Evolutionary conservation across 2,113 vertebrate genomes (phyloP), one percentile per base, ranked within the genome.

Genomic region (Delphinus delphis): DNA sequence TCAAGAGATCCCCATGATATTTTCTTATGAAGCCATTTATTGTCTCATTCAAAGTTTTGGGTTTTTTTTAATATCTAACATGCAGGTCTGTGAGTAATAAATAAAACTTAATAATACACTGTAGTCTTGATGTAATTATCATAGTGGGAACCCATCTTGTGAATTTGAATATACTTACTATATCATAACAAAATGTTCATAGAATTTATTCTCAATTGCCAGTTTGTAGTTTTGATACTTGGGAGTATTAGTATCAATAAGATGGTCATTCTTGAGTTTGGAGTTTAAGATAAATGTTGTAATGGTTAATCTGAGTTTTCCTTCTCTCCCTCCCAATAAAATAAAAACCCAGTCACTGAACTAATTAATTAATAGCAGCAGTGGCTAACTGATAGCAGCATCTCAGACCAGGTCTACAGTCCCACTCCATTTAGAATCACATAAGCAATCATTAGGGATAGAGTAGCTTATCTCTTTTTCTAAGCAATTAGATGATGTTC

Each of bases 11-110:
- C 68, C 28, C 0, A 13, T 86, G 50, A 50, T 77, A 28, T 88
- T 62, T 93, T 95, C 21, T 91, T 95, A n/a, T 28, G 88, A 90
- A 97, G 71, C 53, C 60, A 58, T 79, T 93, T 96, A 80, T 41
- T 87, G 68, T 23, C 44, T 89, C 53, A 93, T 92, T 90, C 41
- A 89, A 44, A 86, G 67, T 68, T 87, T 76, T 38, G 12, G 10
- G 33, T 3, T 18, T 21, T 21, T 41, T 36, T 31, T 8, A 55
- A 85, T 55, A 85, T 92, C 38, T 87, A 87, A 85, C 44, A 77
- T 90, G 13, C 20, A 84, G 50, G 13, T 81, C 70, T 88, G 13
- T 86, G 83, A 93, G 50, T 92, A 93, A 93, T 89, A 88, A 91
- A 71, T 26, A 83, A 65, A 80, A 81, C n/a, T 18, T 67, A 88